Evolutionary conservation across 2,797 vertebrate species (phyloP), one percentile per base, ranked within the genome.

Genomic region (Antennarius maculatus): DNA sequence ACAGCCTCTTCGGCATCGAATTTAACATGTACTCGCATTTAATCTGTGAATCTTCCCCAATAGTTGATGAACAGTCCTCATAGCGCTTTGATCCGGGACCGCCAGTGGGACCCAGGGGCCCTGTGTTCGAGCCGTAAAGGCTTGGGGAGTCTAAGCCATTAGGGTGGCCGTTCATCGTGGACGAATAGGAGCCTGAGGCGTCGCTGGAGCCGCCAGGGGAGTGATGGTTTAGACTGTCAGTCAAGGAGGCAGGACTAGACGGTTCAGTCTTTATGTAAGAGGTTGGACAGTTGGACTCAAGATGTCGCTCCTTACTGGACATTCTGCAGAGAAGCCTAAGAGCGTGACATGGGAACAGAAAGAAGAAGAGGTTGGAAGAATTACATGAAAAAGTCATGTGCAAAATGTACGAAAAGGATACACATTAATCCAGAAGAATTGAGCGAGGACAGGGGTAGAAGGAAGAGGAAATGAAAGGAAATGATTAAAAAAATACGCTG

Each of bases 21-120:
- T 99, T 99, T 82, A 99, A 95, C 97, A 99, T 99, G 85, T 99
- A 99, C 93, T 99, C 97, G 87, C 97, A 99, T 93, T 99, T 99
- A 88, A 98, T 99, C 94, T 98, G 97, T 13, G 97, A 96, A 82
- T 99, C 98, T 93, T 99, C 97, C 0, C 96, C 95, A 0, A 99
- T 98, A 70, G 96, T 99, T 87, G 97, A 98, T 69, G 97, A 98
- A 93, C 97, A 99, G 93, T 99, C 97, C 3, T 99, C 97, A 1
- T 98, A 99, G 74, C 97, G 95, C 92, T 99, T 99, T 74, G 97
- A 91, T 54, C 86, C 93, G 46, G 96, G 95, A 0, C 96, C 94
- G 17, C 95, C 95, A 0, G 95, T 95, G 18, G 96, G 96, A 48
- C 96, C 97, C 23, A 98, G 94, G 77, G 95, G 92, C 1, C 96